Base-by-base conservation (phyloP, 2,797 vertebrate genomes). In the Coregonus sp. region DNA sequence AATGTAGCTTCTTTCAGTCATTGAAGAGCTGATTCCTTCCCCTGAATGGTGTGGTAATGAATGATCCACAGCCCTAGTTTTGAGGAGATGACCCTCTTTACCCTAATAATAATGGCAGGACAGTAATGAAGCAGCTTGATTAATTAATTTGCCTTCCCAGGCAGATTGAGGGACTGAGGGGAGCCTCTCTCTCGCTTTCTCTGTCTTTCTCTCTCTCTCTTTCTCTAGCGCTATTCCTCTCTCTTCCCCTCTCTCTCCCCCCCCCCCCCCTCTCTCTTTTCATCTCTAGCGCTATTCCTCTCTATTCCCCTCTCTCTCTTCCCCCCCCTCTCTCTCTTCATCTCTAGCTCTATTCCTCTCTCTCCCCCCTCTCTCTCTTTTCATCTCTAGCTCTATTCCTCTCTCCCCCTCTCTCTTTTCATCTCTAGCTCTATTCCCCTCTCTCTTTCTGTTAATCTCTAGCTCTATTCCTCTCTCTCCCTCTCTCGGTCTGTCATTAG, bases 31-130 rank as follows among this genome's bases (percentile, higher is more conserved):
- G 50, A 35, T 72, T 33, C 52, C 25, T 72, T 56, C 20, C 25
- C 29, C 52, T 56, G 2, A 66, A 81, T 81, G 75, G 61, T 20
- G 72, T 76, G 79, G 20, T 77, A 12, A 78, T 74, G 80, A 81
- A 76, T 76, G 66, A 80, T 82, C 73, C 66, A 5, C 65, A 5
- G 74, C 66, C 74, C 7, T 70, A 37, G 74, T 78, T 86, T 37
- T n/a, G 70, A 82, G 75, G 63, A 80, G 84, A 84, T n/a, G 70
- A 81, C 76, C 78, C 77, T 86, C 77, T 86, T 89, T 25, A 25
- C 25, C 25, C 25, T 25, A 25, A 25, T 25, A 25, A 25, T 25
- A 25, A 25, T 25, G 25, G 25, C 25, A 25, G 25, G 25, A 25
- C 25, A 25, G 25, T 25, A 25, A 25, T 25, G 25, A 25, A 25